A percentile compares a stretch with the other conserved stretches of the same genome.
These are phyloP conservation scores for Copsychus sechellarum DNA, from an alignment of 2,113 vertebrate species.

Conservation along the genomic window DNA sequence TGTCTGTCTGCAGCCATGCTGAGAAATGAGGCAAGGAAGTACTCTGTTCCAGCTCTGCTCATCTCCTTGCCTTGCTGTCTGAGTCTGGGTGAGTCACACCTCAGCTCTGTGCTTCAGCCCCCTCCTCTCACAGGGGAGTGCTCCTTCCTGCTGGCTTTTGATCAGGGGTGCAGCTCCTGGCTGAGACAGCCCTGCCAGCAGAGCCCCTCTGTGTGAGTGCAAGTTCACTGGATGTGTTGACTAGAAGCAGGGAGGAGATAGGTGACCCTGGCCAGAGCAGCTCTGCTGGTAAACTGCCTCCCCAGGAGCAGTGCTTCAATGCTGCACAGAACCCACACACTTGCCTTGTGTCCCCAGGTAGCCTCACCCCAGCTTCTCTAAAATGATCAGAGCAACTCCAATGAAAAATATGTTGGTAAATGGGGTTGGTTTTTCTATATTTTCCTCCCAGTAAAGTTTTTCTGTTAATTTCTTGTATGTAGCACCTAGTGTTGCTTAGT, in stretches of 20 bases:
- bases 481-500: background rate
- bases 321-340: background rate
- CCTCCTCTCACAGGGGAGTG: background rate
- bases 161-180: background rate
- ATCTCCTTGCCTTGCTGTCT: background rate
- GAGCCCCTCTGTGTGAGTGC: background rate
- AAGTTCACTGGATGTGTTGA: background rate
- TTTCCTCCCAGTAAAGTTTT: background rate
- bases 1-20: background rate
- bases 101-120: background rate
- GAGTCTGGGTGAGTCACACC: background rate
- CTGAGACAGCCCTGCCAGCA: background rate
- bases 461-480: background rate
- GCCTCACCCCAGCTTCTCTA: background rate
- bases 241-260: background rate
- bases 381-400: background rate
- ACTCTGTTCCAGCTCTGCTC: background rate
- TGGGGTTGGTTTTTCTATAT: background rate
- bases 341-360: background rate
- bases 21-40: background rate
- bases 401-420: background rate
- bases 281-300: background rate
- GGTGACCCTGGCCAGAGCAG: background rate
- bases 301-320: background rate
- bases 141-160: background rate